Evolutionary conservation across 2,888 invertebrate species (phyloP), one percentile per base, ranked within the genome.

Genomic region (Cyaniris semiargus): DNA sequence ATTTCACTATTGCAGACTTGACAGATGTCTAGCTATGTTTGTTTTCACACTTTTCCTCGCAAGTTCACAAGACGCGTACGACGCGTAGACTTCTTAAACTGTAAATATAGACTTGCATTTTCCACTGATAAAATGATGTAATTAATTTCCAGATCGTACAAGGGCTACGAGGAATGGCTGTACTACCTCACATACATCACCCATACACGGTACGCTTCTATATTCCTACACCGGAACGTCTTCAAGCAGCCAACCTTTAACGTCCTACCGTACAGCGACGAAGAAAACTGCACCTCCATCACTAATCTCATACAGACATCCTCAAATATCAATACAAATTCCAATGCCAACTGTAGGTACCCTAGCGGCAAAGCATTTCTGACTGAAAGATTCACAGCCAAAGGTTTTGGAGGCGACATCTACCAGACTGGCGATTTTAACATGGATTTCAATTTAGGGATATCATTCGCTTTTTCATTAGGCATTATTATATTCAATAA

Each of bases 401-500:
- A 94, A 83, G 92, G 91, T 78, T 94, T 94, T 76, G 90, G 88
- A 0, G 95, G 94, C 0, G 95, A 95, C 78, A 88, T 95, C 7
- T 94, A 95, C 79, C 91, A 94, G 78, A 88, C 91, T 0, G 95
- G 96, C 15, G 95, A 96, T 78, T 93, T 96, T 44, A 96, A 96
- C 82, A 87, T 96, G 79, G 96, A 97, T 81, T 95, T 97, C 76
- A 98, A 98, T 92, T 95, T 98, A 77, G 96, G 97, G 0, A 95
- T 98, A 38, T 96, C 97, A 0, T 96, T 98, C 80, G 97, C 97
- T 0, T 98, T 98, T 85, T 96, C 97, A 0, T 91, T 97, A 0
- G 97, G 97, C 0, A 95, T 98, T 82, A 96, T 97, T 80, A 95
- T 98, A 74, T 95, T 98, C 6, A 98, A 98, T 87, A 96, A 98